Evolutionary conservation across 2,888 invertebrate species (phyloP), one percentile per base, ranked within the genome.

Genomic region (Xanthia icteritia): DNA sequence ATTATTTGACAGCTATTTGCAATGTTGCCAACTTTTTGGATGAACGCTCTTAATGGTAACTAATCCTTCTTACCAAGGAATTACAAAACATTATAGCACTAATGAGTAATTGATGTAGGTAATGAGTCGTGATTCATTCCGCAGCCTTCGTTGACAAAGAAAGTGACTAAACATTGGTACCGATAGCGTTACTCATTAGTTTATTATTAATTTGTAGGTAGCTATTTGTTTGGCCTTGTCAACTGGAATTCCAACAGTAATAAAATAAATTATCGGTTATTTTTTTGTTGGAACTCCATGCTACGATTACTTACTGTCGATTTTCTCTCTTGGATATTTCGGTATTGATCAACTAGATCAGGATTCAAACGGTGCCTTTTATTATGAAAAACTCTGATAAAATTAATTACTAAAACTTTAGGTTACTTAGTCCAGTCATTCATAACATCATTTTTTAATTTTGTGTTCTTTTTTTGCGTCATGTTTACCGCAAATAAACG

Each of bases 61-160:
- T 60, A 31, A n/a, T 39, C n/a, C 17, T 51, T 36, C 36, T 36
- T 20, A 54, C 4, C 36, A 15, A 51, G 9, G 36, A 1, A n/a
- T n/a, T 20, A 39, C 56, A 68, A 54, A 68, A 39, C n/a, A 20
- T 31, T 8, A 42, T 5, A 39, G n/a, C 13, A 45, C n/a, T 70
- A 48, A 64, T 76, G 76, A 83, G 60, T 73, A 73, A 79, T 42
- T 69, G 51, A 39, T 5, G 6, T 31, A 60, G 60, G 23, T 31
- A 56, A 45, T 58, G 45, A 58, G 51, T 20, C 31, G 17, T 85
- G 78, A 81, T 31, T 85, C 77, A 85, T 74, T 72, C n/a, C 1
- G 1, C 20, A 66, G 1, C 86, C 83, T 86, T 85, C 39, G 48
- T 72, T 77, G 76, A 84, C 84, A 85, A 87, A 87, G 86, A 87